Base-by-base conservation (phyloP, 2,888 invertebrate species). In the Tenodera sinensis region DNA sequence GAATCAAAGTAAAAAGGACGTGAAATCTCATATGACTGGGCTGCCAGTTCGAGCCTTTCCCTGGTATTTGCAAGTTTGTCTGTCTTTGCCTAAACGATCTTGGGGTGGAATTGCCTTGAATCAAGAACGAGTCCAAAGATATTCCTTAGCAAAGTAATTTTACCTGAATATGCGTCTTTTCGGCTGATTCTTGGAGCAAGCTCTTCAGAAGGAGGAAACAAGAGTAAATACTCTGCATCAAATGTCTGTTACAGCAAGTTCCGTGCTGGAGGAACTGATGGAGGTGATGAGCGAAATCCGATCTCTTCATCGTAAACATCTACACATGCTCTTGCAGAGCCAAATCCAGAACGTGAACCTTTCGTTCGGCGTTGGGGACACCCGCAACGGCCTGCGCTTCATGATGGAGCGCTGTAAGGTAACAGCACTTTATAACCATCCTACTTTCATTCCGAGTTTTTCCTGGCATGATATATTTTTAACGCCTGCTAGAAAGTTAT, bases 331-430 rank as follows among this genome's bases (percentile, higher is more conserved):
- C 34, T 90, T 91, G 87, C 91, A 90, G 83, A 91, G 91, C 34
- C 92, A 92, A 88, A 91, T 92, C 30, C 90, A 91, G 88, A 90
- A 90, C 54, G 89, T 92, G 6, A 91, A 91, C 84, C 90, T 92
- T 12, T 91, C 91, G 85, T 91, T 91, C n/a, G 92, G 92, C 12
- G 90, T 90, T 20, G 92, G 92, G 7, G 92, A 92, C 88, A 90
- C 91, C 28, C 91, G 91, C 83, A 91, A 91, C 84, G 92, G 92
- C 12, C 89, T 92, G 28, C 88, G 90, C 8, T 92, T 92, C 90
- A 90, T 92, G 27, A 84, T 85, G 83, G 90, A 91, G 34, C 90
- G 92, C 87, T 92, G 92, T 91, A 91, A 91, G 91, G 92, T 92
- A 91, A 91, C 25, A n/a, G 27, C 25, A 71, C 15, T 15, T 14